Evolutionary conservation across 2,797 vertebrate genomes (phyloP), one percentile per base, ranked within the genome.

Genomic region (Centropyge bicolor): DNA sequence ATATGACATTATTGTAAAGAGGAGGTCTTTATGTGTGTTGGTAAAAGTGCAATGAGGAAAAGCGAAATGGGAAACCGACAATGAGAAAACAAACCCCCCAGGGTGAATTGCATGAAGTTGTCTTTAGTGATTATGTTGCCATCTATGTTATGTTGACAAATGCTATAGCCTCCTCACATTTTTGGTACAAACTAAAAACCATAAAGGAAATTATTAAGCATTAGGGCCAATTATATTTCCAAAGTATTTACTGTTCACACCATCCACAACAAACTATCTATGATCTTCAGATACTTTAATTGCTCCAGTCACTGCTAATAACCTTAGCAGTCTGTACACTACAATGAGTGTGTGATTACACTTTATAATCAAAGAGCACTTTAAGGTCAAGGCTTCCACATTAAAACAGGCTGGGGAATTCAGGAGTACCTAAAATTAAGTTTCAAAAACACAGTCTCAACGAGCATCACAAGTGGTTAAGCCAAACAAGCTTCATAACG

Each of bases 341-440:
- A 49, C 70, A 83, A 85, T 79, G 45, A 82, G 63, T 55, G 72
- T 69, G 56, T 69, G 81, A 91, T 86, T 81, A 70, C 43, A 75
- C 52, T 71, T 73, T 38, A 65, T 72, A 85, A 89, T 80, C 38
- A 89, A 70, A 78, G 68, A 81, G 46, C 57, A 68, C 31, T 71
- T 75, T 76, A 77, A 88, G 80, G 86, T 84, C 74, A 75, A 67
- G 48, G 70, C 22, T 62, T 78, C 71, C 41, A 27, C 16, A 74
- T 77, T 7, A 78, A 65, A 78, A 68, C 48, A 38, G 16, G 38
- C n/a, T 36, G 20, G 57, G 22, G 31, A 40, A 70, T 74, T 78
- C 22, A 57, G 59, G 45, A 72, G 52, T 35, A 36, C 20, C 31
- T 78, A 46, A 73, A 59, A 48, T 68, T 41, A 71, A 20, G 14